phyloP scores from a whole-genome alignment of 2,888 invertebrate genomes.

The Criorhina ranunculi region DNA sequence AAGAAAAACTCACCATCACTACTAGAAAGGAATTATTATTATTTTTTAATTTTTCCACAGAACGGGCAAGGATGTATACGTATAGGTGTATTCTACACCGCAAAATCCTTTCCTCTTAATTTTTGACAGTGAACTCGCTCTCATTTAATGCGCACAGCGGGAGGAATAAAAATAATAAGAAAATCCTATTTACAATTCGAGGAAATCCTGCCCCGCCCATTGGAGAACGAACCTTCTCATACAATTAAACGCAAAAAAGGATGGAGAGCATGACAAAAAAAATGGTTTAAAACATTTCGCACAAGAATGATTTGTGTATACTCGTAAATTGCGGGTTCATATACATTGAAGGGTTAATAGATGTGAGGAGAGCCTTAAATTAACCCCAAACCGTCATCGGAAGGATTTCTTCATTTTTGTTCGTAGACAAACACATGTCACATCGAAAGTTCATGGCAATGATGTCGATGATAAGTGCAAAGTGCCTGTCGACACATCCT shows the following conservation, averaged over 20 bases:
- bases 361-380: constrained; percentile 29
- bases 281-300: constrained; percentile 10
- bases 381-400: constrained; percentile 19
- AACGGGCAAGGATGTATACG: constrained; percentile 43
- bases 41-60: constrained; percentile 11
- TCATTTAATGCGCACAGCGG: constrained; percentile 54
- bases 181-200: constrained; percentile 70
- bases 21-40: constrained; percentile 44
- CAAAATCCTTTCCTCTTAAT: constrained; percentile 64
- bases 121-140: constrained; percentile 31
- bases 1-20: constrained; percentile 28
- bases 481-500: constrained; percentile 66
- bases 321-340: neutral
- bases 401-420: constrained; percentile 26
- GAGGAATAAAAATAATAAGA: constrained; percentile 62
- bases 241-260: constrained; percentile 44
- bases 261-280: constrained; percentile 3
- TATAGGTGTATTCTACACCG: constrained; percentile 40
- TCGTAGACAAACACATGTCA: constrained; percentile 58
- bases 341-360: constrained; percentile 39
- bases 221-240: constrained; percentile 18
- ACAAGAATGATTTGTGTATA: constrained; percentile 29
- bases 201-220: constrained; percentile 56
- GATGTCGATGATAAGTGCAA: constrained; percentile 56
- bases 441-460: constrained; percentile 33